Evolutionary conservation across 2,888 invertebrate species (phyloP).

Genomic region (Deladenus siricidicola): DNA sequence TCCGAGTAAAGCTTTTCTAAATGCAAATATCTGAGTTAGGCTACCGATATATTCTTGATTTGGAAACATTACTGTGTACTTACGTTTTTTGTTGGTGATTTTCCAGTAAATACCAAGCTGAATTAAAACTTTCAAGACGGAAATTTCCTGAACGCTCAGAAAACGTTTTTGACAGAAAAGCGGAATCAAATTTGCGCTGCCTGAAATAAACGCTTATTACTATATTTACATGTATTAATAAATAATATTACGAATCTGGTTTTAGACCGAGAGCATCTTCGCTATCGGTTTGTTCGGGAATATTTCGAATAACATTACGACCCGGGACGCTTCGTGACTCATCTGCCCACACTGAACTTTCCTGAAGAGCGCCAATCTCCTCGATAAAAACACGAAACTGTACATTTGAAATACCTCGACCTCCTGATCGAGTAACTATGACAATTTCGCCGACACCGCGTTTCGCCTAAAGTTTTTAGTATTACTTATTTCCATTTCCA

Average conservation of each 20-base stretch:
- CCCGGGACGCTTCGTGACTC: slow-evolving; percentile 65
- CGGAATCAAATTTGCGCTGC: slow-evolving; percentile 16
- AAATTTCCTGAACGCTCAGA: slow-evolving; percentile 83
- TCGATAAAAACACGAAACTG: slow-evolving; percentile 63
- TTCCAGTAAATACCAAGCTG: slow-evolving; percentile 89
- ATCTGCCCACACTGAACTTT: slow-evolving; percentile 97
- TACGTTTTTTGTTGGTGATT: slow-evolving; percentile 78
- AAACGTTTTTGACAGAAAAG: slow-evolving; percentile 63
- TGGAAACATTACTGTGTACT: slow-evolving; percentile 11
- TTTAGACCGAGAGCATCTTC: slow-evolving; percentile 44
- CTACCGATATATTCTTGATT: slow-evolving; percentile 3
- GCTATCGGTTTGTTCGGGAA: slow-evolving; percentile 37
- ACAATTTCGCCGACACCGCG: slow-evolving; percentile 78
- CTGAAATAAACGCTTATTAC: slow-evolving; percentile 17
- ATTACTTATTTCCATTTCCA: no score
- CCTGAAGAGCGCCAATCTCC: slow-evolving; percentile 71
- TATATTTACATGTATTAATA: slow-evolving; percentile 5
- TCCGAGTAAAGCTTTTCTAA: no score
- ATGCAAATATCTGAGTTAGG: neutral
- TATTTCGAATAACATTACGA: slow-evolving; percentile 39
- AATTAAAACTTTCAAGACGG: slow-evolving; percentile 81
- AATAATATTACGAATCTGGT: slow-evolving; percentile 30
- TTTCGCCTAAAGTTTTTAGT: slow-evolving; percentile 71
- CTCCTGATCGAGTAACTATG: slow-evolving; percentile 76
- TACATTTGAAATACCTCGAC: slow-evolving; percentile 24